These are phyloP conservation scores for Novumbra hubbsi DNA, from an alignment of 2,797 vertebrate species.

Conservation along the genomic window DNA sequence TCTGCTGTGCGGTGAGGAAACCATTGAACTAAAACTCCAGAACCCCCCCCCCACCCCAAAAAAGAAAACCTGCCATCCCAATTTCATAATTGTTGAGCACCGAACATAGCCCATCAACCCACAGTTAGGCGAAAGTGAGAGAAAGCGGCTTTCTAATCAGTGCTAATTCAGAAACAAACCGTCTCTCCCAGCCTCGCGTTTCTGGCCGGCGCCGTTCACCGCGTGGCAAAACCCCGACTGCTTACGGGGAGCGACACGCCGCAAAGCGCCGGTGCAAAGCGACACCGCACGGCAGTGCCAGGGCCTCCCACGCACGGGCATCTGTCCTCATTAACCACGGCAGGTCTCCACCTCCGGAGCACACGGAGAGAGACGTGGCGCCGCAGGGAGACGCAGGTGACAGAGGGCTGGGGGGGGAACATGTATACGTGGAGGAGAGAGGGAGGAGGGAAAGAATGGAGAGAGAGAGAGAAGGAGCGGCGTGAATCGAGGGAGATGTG, in stretches of 20 bases:
- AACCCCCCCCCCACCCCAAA: too few relatives aligned
- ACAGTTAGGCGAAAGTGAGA: constrained; percentile 13
- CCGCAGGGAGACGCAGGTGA: constrained; percentile 33
- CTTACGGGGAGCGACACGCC: constrained; percentile 41
- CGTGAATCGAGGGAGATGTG: not conserved
- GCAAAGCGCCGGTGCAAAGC: constrained; percentile 39
- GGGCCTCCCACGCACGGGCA: constrained; percentile 48
- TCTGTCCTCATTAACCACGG: constrained; percentile 54
- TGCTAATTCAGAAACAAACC: constrained; percentile 56
- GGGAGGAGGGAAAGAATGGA: constrained; percentile 1
- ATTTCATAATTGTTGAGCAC: constrained; percentile 22
- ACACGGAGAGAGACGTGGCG: constrained; percentile 27
- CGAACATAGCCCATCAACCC: not conserved
- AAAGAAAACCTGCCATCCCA: not conserved
- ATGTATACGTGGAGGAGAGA: not conserved
- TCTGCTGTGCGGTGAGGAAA: not conserved
- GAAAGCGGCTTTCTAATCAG: constrained; percentile 49
- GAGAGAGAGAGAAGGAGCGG: not conserved
- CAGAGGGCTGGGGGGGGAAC: constrained; percentile 8
- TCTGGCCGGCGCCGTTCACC: constrained; percentile 43
- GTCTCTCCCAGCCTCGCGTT: constrained; percentile 40
- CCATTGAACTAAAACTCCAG: too few relatives aligned
- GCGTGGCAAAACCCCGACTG: constrained; percentile 35
- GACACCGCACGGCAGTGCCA: constrained; percentile 25
- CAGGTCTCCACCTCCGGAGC: constrained; percentile 41